These are phyloP conservation scores for Agrotis exclamationis DNA, from an alignment of 2,888 invertebrate species.

Conservation along the genomic window DNA sequence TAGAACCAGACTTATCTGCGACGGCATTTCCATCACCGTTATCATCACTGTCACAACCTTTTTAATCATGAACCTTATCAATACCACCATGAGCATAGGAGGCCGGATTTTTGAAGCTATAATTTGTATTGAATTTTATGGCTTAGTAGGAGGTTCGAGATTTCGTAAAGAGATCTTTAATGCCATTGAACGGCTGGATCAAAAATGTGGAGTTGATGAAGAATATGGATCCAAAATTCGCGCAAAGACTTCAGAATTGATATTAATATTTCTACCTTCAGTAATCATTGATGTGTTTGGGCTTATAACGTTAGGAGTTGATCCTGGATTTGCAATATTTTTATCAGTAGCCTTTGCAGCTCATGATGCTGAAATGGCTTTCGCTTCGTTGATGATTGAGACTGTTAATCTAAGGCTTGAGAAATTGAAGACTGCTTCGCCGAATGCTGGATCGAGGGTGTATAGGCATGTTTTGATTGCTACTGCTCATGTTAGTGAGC, in stretches of 20 bases:
- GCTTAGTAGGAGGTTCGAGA: slow-evolving; percentile 64
- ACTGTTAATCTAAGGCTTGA: slow-evolving; percentile 75
- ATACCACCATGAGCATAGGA: slow-evolving; percentile 30
- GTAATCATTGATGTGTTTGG: slow-evolving; percentile 71
- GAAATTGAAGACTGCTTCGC: slow-evolving; percentile 62
- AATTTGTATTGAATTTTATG: slow-evolving; percentile 64
- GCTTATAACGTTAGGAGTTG: slow-evolving; percentile 54
- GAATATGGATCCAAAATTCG: slow-evolving; percentile 59
- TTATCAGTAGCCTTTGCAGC: slow-evolving; percentile 72
- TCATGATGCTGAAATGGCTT: slow-evolving; percentile 78
- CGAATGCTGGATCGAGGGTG: slow-evolving; percentile 70
- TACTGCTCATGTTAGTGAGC: slow-evolving; percentile 75
- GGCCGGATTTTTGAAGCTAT: slow-evolving; percentile 57
- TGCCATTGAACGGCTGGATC: slow-evolving; percentile 72
- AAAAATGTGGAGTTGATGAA: slow-evolving; percentile 70
- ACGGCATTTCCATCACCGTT: slow-evolving; percentile 60
- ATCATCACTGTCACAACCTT: slow-evolving; percentile 47
- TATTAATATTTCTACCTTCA: slow-evolving; percentile 61
- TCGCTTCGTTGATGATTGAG: slow-evolving; percentile 74
- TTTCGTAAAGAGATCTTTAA: slow-evolving; percentile 61
- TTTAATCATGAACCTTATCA: slow-evolving; percentile 63
- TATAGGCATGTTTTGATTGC: slow-evolving; percentile 78
- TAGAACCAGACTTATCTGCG: slow-evolving; percentile 65
- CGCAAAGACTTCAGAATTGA: slow-evolving; percentile 44
- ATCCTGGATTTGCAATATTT: slow-evolving; percentile 58